These are phyloP conservation scores for Craniophora ligustri DNA, from an alignment of 2,888 invertebrate genomes.

Conservation along the genomic window DNA sequence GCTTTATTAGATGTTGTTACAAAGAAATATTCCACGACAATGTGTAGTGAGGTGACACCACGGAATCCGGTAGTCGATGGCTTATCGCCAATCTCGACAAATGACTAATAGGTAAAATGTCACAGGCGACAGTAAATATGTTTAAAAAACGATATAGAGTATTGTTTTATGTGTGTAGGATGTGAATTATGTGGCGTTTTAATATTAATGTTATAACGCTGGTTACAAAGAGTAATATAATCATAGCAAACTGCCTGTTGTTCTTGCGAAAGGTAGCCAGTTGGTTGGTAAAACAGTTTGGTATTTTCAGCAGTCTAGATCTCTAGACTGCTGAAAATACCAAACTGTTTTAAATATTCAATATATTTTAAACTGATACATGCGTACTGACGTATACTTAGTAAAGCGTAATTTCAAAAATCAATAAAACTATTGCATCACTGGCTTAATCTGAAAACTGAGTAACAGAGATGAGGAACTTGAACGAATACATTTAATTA, in stretches of 20 bases:
- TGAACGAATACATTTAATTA: too few species aligned
- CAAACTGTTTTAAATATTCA: too few species aligned
- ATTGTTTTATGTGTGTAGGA: constrained; percentile 52
- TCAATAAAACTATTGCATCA: background rate
- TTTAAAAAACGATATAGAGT: constrained; percentile 49
- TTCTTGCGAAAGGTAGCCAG: background rate
- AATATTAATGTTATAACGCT: constrained; percentile 30
- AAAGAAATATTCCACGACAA: constrained; percentile 55
- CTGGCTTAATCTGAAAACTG: too few species aligned
- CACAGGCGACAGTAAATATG: constrained; percentile 49
- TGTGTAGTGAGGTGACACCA: constrained; percentile 61
- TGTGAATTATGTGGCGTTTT: constrained; percentile 41
- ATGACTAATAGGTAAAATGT: constrained; percentile 65
- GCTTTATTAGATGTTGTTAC: constrained; percentile 63
- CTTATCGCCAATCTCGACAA: constrained; percentile 62
- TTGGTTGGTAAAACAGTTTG: too few species aligned
- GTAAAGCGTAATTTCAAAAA: background rate
- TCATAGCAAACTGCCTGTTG: constrained; percentile 13
- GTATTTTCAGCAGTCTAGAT: too few species aligned
- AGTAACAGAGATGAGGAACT: too few species aligned
- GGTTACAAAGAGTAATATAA: constrained; percentile 8
- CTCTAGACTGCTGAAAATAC: too few species aligned
- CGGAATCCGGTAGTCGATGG: constrained; percentile 67
- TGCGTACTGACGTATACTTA: too few species aligned
- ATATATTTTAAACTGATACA: too few species aligned